Percentiles rank a stretch among this genome's conserved stretches.
Conservation (phyloP, 2,797 vertebrate species). For the Myotis planiceps region DNA sequence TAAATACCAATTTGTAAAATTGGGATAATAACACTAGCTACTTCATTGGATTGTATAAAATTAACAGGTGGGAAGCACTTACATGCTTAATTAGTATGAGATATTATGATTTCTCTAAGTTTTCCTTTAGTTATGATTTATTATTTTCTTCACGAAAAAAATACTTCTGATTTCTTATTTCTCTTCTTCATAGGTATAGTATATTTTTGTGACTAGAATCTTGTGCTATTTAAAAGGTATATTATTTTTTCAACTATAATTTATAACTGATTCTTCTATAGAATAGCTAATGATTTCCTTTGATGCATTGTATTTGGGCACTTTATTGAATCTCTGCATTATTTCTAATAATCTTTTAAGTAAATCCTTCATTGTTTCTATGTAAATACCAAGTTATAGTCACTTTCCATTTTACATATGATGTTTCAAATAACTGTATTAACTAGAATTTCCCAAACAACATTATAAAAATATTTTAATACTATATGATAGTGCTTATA, state of each 20-base stretch:
- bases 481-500: background rate
- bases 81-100: background rate
- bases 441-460: background rate
- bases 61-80: background rate
- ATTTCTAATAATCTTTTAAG: background rate
- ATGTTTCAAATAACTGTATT: constrained; percentile 1
- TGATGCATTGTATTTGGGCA: background rate
- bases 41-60: background rate
- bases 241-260: background rate
- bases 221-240: background rate
- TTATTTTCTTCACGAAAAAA: background rate
- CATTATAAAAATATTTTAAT: background rate
- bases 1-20: background rate
- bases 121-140: constrained; percentile 2
- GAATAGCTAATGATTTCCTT: background rate
- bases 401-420: background rate
- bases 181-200: background rate
- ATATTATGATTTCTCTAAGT: background rate
- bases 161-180: background rate
- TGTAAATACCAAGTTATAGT: background rate
- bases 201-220: background rate
- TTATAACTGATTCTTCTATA: background rate
- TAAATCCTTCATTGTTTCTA: constrained; percentile 20
- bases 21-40: background rate
- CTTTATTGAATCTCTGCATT: background rate